Conservation (phyloP, 2,888 invertebrate genomes). For the Unio pictorum region DNA sequence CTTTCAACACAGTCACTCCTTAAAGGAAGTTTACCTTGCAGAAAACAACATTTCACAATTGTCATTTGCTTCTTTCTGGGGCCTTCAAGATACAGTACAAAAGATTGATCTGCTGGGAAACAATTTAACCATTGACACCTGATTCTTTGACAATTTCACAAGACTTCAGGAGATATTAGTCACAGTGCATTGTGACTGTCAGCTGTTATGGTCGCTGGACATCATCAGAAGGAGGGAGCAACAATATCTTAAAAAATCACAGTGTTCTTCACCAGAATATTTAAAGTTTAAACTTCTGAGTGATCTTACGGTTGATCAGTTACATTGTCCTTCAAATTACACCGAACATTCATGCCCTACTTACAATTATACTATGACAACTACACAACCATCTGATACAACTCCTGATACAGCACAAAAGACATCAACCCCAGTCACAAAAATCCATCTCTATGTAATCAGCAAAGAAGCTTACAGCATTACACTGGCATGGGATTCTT, state of each 20-base stretch:
- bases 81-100: constrained; percentile 40
- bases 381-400: not conserved
- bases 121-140: constrained; percentile 44
- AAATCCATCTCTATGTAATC: not conserved
- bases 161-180: constrained; percentile 73
- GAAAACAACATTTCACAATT: constrained; percentile 41
- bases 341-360: not conserved
- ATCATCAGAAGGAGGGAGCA: constrained; percentile 17
- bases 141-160: constrained; percentile 51
- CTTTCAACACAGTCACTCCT: constrained; percentile 43
- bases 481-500: too few species aligned
- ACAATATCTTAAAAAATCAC: not conserved
- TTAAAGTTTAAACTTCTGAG: too few species aligned
- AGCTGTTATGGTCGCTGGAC: constrained; percentile 83
- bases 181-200: constrained; percentile 87
- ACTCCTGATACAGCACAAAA: not conserved
- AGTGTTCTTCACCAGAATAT: too few species aligned
- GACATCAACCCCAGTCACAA: not conserved
- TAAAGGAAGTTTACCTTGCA: constrained; percentile 42
- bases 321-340: too few species aligned
- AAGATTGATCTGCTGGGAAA: constrained; percentile 41
- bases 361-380: not conserved
- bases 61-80: constrained; percentile 49
- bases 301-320: too few species aligned
- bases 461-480: too few species aligned